Base-by-base conservation (phyloP, 2,888 invertebrate genomes). In the Phasia obesa region DNA sequence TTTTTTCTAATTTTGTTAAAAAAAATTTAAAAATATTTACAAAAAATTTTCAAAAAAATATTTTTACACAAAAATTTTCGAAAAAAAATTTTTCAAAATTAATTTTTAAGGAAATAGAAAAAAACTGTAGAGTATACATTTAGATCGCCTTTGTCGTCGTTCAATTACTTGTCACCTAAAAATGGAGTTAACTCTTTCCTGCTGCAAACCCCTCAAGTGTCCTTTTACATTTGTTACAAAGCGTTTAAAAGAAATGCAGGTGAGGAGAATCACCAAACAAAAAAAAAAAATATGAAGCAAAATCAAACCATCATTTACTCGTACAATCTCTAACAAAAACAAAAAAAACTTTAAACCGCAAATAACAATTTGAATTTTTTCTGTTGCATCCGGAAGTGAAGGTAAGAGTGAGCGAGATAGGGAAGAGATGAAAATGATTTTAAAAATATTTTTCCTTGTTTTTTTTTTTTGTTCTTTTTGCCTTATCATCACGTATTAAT, bases 401-500 rank as follows among this genome's bases (percentile, higher is more conserved):
- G 4, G 13, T 27, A 4, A 13, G 9, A 35, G 38, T n/a, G 35
- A 35, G 11, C 1, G 35, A 11, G 9, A 35, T 11, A 11, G 7
- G 35, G 35, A 6, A 51, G 25, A 17, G 25, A 27, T 15, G 6
- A 57, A 70, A 62, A 31, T 57, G 27, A 38, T 51, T 62, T 38
- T 21, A 42, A 17, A 31, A 53, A 38, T 60, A 38, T 67, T 42
- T 55, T 65, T 27, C 4, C 0, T 11, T 17, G 3, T 7, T 19
- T 51, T 42, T 23, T 5, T 7, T 15, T 19, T 31, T 53, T 31
- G 17, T 15, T 35, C 21, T 19, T 13, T 65, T 59, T 42, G 35
- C 35, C n/a, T 19, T 67, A 55, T 59, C 60, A 44, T 60, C 67
- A 76, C 38, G 59, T 57, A 67, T 47, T 53, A 21, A 17, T 57